Base-by-base conservation (phyloP, 2,113 vertebrate genomes). In the Thermophis baileyi region DNA sequence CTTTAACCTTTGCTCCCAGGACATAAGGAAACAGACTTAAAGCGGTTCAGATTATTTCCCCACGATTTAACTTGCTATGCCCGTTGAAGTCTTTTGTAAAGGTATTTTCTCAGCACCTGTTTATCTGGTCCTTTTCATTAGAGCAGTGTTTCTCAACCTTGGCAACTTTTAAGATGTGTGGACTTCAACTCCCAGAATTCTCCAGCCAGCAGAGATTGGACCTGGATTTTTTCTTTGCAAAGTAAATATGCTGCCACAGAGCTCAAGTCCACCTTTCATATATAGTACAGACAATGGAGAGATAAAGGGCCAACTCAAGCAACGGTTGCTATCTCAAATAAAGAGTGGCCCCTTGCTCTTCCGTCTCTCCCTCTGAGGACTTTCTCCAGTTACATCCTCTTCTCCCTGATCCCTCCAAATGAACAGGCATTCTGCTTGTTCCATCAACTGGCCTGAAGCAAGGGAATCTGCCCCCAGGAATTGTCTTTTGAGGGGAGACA, bases 401-500 rank as follows among this genome's bases (percentile, higher is more conserved):
- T 57, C 25, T 10, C 87, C n/a, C 14, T 46, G 35, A 22, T 51
- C 53, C 86, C 50, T 86, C 54, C 11, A 30, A 35, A 40, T 4
- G 24, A 54, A 89, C 1, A 2, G 16, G 50, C 4, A 12, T 40
- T 14, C 3, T 3, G 35, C 24, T 50, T 12, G 10, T 44, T 35
- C 50, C 18, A 18, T n/a, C 87, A 18, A 46, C 16, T n/a, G 46
- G 47, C 0, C 22, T 49, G 3, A n/a, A 55, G 53, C 55, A 69
- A 30, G 14, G n/a, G 25, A 6, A 47, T 12, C 24, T 51, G 44
- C 27, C 20, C 22, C 22, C 81, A n/a, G 40, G 16, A 9, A 60
- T 1, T 8, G 0, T 24, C 27, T 46, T 49, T 11, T 1, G 24
- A 2, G 0, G 44, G 11, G 1, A 47, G 14, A 14, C 44, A 18